phyloP scores from a whole-genome alignment of 2,113 vertebrate genomes.

The Plecotus auritus region DNA sequence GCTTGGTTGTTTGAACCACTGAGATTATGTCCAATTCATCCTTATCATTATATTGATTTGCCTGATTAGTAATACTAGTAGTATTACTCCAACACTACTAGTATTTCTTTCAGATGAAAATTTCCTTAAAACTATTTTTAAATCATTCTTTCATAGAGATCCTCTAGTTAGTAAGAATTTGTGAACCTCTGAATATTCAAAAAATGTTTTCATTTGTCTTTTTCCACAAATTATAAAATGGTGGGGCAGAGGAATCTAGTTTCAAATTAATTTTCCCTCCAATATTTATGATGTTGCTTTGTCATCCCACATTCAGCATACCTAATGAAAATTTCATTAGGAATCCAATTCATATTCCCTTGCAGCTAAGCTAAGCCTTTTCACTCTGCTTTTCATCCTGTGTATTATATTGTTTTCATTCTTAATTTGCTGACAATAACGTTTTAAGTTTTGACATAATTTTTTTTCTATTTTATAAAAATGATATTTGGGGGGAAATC shows the following conservation, averaged over 20 bases:
- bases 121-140: neutral
- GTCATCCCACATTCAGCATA: neutral
- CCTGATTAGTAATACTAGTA: neutral
- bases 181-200: neutral
- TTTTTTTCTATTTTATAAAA: neutral
- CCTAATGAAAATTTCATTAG: neutral
- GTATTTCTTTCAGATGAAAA: neutral
- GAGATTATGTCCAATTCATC: neutral
- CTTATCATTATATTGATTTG: neutral
- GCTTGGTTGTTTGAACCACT: neutral
- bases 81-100: neutral
- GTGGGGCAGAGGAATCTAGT: neutral
- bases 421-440: neutral
- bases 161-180: neutral
- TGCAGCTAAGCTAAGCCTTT: neutral
- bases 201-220: neutral
- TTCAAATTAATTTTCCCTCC: neutral
- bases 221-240: neutral
- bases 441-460: neutral
- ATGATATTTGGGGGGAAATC: neutral
- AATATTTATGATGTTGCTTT: neutral
- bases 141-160: neutral
- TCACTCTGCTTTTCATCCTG: neutral
- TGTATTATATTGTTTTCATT: neutral
- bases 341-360: neutral